Percentiles rank a stretch among this genome's conserved stretches.
Evolutionary conservation across 2,888 invertebrate species (phyloP).

Genomic region (Lobophora halterata): DNA sequence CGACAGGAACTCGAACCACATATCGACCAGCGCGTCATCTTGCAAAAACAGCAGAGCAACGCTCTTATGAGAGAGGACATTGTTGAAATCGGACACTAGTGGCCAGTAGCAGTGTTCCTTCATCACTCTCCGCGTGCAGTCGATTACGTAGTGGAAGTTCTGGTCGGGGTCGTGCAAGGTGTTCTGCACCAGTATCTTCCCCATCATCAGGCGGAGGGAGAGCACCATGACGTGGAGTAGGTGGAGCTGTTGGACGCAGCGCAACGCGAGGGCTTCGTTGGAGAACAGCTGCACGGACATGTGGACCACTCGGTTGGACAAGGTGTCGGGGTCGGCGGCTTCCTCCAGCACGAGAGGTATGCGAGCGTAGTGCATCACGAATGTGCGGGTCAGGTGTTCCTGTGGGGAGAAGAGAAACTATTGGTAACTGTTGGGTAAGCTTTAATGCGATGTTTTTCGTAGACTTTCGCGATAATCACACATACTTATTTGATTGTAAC

Average conservation of each 20-base stretch:
- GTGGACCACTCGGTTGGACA: slow-evolving; percentile 97
- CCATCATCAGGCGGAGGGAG: slow-evolving; percentile 93
- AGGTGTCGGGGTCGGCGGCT: slow-evolving; percentile 92
- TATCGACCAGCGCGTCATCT: slow-evolving; percentile 92
- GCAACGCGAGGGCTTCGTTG: slow-evolving; percentile 93
- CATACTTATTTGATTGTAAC: too few relatives aligned
- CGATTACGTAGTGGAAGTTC: slow-evolving; percentile 95
- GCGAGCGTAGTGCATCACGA: slow-evolving; percentile 97
- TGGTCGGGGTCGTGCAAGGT: slow-evolving; percentile 89
- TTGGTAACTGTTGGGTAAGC: too few relatives aligned
- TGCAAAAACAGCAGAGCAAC: slow-evolving; percentile 94
- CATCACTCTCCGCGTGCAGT: slow-evolving; percentile 95
- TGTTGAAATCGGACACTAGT: slow-evolving; percentile 97
- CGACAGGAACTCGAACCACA: slow-evolving; percentile 97
- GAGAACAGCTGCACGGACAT: slow-evolving; percentile 98
- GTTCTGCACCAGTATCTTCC: slow-evolving; percentile 92
- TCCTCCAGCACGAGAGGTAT: slow-evolving; percentile 95
- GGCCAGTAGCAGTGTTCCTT: slow-evolving; percentile 99
- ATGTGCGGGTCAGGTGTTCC: slow-evolving; percentile 95
- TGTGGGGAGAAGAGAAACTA: slow-evolving; percentile 42
- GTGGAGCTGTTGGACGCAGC: slow-evolving; percentile 94
- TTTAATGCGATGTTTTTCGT: too few relatives aligned
- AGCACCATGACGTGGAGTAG: slow-evolving; percentile 97
- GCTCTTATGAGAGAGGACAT: slow-evolving; percentile 95
- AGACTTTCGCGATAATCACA: too few relatives aligned